Percentiles rank a stretch among this genome's conserved stretches.
These are phyloP conservation scores for Dicranocentrus wangi DNA, from an alignment of 2,888 invertebrate species.

Conservation along the genomic window DNA sequence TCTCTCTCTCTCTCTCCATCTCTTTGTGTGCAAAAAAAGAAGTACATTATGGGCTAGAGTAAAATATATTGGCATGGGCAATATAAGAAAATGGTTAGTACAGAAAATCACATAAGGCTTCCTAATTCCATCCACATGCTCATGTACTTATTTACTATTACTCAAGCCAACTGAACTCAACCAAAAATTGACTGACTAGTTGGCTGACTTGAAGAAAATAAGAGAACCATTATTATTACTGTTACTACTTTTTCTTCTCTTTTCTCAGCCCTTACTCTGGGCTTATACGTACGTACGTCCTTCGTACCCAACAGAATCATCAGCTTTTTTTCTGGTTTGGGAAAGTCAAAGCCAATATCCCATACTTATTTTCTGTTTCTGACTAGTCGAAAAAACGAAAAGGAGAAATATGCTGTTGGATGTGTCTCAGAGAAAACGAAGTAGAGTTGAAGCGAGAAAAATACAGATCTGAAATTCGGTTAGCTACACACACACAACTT, in stretches of 20 bases:
- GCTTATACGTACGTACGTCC: too few relatives aligned
- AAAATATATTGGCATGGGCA: conserved; percentile 47
- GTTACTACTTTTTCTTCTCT: conserved; percentile 8
- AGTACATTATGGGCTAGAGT: not conserved
- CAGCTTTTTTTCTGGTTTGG: not conserved
- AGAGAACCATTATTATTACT: conserved; percentile 19
- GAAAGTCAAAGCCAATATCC: conserved; percentile 21
- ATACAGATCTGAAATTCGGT: conserved; percentile 9
- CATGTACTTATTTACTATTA: not conserved
- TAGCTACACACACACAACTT: too few relatives aligned
- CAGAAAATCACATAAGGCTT: conserved; percentile 28
- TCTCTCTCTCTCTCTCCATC: too few relatives aligned
- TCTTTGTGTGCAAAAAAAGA: too few relatives aligned
- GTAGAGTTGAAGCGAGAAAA: not conserved
- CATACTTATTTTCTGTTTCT: conserved; percentile 20
- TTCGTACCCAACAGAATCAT: too few relatives aligned
- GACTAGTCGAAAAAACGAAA: not conserved
- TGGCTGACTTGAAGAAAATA: conserved; percentile 8
- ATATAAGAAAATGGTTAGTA: conserved; percentile 17
- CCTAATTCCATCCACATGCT: conserved; percentile 33
- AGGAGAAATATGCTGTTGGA: not conserved
- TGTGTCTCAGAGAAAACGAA: not conserved
- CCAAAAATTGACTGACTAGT: conserved; percentile 26
- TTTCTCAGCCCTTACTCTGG: not conserved
- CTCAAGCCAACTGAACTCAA: not conserved